Evolutionary conservation across 2,113 vertebrate species (phyloP).

Genomic region (Pygoscelis adeliae): DNA sequence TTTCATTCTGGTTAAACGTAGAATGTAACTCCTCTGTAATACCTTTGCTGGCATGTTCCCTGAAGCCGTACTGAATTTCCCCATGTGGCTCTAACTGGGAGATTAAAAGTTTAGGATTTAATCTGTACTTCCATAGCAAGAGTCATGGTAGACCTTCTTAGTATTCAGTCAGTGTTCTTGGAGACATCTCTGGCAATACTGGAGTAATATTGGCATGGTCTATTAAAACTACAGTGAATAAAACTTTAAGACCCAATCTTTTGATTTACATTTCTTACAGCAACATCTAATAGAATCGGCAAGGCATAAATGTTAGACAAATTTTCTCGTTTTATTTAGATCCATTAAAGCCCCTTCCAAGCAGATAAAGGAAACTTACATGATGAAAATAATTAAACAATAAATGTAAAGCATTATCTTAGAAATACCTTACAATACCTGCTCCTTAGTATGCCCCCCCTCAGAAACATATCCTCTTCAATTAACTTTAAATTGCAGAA

Average conservation of each 20-base stretch:
- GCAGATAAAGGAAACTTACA: neutral
- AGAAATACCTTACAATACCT: neutral
- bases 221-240: slow-evolving; percentile 41
- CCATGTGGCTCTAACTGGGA: neutral
- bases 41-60: neutral
- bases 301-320: neutral
- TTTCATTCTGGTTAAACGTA: neutral
- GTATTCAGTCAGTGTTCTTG: neutral
- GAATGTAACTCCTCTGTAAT: fast-evolving
- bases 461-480: neutral
- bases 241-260: slow-evolving; percentile 17
- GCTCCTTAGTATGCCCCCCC: neutral
- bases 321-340: neutral
- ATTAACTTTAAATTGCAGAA: neutral
- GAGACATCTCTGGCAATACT: neutral
- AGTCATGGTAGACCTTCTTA: neutral
- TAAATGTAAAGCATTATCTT: neutral
- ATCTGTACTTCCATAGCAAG: neutral
- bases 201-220: neutral
- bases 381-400: neutral
- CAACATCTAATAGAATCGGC: neutral
- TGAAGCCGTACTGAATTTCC: neutral
- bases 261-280: slow-evolving; percentile 18
- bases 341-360: neutral
- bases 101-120: neutral